A percentile compares a stretch with the other conserved stretches of the same genome.
These are phyloP conservation scores for Osmoderma eremita DNA, from an alignment of 2,888 invertebrate genomes.

Conservation along the genomic window DNA sequence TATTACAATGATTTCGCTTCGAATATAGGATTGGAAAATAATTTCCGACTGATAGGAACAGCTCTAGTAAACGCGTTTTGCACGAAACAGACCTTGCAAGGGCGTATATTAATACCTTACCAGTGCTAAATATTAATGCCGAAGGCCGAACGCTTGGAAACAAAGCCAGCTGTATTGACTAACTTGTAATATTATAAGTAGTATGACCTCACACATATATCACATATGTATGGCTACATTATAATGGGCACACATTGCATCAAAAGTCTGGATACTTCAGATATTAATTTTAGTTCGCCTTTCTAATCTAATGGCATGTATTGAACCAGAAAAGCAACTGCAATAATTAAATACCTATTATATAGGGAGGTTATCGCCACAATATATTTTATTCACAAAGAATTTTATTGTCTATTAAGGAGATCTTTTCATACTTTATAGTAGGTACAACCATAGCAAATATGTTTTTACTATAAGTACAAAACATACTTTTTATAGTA, in stretches of 20 bases:
- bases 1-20: conserved; percentile 11
- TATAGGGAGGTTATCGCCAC: too few species aligned
- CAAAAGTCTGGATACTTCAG: too few species aligned
- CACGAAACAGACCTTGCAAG: conserved; percentile 29
- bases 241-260: not conserved
- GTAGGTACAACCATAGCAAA: too few species aligned
- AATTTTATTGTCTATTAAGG: too few species aligned
- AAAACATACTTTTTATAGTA: too few species aligned
- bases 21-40: conserved; percentile 15
- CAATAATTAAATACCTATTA: too few species aligned
- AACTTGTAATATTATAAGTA: conserved; percentile 31
- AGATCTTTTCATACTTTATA: too few species aligned
- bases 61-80: conserved; percentile 9
- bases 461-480: too few species aligned
- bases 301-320: too few species aligned
- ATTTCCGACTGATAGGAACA: conserved; percentile 4
- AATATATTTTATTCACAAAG: too few species aligned
- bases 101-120: conserved; percentile 34
- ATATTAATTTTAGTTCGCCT: too few species aligned
- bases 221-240: not conserved
- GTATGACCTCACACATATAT: conserved; percentile 1
- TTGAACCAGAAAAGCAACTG: too few species aligned
- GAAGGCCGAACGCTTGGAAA: conserved; percentile 21
- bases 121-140: conserved; percentile 26
- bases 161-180: conserved; percentile 32